Evolutionary conservation across 2,113 vertebrate species (phyloP), one percentile per base, ranked within the genome.

Genomic region (Pelmatolapia mariae): DNA sequence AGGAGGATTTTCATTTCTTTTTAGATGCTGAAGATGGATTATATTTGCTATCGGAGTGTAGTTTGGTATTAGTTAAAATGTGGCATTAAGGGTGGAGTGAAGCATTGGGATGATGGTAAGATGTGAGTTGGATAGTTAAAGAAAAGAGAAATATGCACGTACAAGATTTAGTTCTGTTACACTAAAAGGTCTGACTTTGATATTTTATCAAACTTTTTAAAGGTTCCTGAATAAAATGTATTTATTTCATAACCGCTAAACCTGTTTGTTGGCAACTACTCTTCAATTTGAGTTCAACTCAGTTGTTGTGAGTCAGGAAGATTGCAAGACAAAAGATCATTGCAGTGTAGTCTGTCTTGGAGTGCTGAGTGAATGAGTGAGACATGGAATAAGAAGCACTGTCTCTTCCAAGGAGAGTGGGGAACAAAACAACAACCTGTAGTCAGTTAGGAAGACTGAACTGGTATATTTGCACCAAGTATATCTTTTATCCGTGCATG

Each of bases 311-410:
- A 50, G 59, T 82, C 43, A 66, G 22, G 33, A 63, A 1, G 9
- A 19, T 66, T 45, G 73, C 59, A 36, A 78, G 56, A 45, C 10
- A 57, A 4, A 43, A 16, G n/a, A 52, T 54, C 8, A 10, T 7
- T 9, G 31, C 5, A 79, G 83, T 22, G 81, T 9, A 2, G 84
- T 82, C 2, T 36, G 16, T 59, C n/a, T 26, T 43, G 52, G 82
- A 85, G 40, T 10, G 4, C 40, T 47, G 71, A 76, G 47, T 76
- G 43, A 79, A 36, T 82, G 81, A 85, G 52, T 16, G 83, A 79
- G 90, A 82, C 87, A 95, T 95, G 93, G 95, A 94, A 83, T 94
- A 96, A 89, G 94, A 87, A 85, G 90, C 89, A 54, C 66, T 85
- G 94, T 91, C 87, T 89, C 81, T 26, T 93, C 52, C 82, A 80